Percentiles rank a stretch among this genome's conserved stretches.
Evolutionary conservation across 23 tunicate genomes (phyloP).

Genomic region (Botrylloides violaceus): DNA sequence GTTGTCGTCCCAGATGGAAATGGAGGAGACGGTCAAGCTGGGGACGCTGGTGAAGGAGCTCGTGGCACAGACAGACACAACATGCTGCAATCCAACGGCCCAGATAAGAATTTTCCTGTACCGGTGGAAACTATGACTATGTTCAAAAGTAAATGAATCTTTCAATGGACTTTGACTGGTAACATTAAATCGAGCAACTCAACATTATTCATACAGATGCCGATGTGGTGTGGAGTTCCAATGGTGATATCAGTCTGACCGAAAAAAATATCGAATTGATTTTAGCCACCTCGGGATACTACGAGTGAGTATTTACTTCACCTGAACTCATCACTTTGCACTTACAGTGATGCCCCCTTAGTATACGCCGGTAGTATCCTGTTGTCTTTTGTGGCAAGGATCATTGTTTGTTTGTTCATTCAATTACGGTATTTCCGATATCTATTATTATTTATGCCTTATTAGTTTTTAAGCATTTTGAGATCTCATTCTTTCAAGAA

Average conservation of each 20-base stretch:
- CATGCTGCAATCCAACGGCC: slow-evolving; percentile 30
- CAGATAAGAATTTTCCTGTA: slow-evolving; percentile 61
- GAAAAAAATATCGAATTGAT: slow-evolving; percentile 30
- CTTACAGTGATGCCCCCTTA: neutral
- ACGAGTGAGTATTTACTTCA: slow-evolving; percentile 27
- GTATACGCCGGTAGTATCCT: no score
- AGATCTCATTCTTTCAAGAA: no score
- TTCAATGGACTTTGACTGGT: no score
- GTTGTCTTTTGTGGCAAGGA: no score
- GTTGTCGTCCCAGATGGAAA: slow-evolving; percentile 53
- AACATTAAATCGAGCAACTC: no score
- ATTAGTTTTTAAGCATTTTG: no score
- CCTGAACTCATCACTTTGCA: neutral
- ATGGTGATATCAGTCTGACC: slow-evolving; percentile 22
- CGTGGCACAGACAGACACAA: slow-evolving; percentile 87
- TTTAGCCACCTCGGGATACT: slow-evolving; percentile 66
- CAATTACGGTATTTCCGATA: no score
- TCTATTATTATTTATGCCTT: no score
- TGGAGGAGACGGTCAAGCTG: slow-evolving; percentile 93
- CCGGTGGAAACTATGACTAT: slow-evolving; percentile 37
- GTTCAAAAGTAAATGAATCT: slow-evolving; percentile 41
- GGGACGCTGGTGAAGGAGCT: slow-evolving; percentile 87
- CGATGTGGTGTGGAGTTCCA: slow-evolving; percentile 34
- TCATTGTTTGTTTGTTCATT: no score
- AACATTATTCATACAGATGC: slow-evolving; percentile 29